A percentile compares a stretch with the other conserved stretches of the same genome.
These are phyloP conservation scores for Hylia prasina DNA, from an alignment of 2,113 vertebrate species.

Conservation along the genomic window DNA sequence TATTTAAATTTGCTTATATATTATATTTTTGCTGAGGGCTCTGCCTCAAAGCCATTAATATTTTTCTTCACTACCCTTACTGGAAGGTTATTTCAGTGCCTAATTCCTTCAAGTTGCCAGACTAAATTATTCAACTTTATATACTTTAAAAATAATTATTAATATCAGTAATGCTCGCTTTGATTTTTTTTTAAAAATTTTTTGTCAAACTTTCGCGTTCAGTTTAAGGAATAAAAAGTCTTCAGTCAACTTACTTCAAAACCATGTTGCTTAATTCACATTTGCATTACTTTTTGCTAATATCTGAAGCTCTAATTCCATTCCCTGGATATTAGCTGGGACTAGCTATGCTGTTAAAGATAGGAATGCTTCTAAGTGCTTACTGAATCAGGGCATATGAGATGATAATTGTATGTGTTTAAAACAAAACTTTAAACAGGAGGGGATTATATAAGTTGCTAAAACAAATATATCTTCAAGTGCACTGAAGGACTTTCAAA, in stretches of 20 bases:
- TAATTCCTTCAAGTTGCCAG: background rate
- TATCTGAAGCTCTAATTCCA: slow-evolving; percentile 65
- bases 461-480: slow-evolving; percentile 62
- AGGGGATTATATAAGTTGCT: slow-evolving; percentile 55
- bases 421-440: slow-evolving; percentile 63
- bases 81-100: background rate
- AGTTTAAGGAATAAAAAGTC: slow-evolving; percentile 31
- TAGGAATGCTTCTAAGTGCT: slow-evolving; percentile 56
- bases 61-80: background rate
- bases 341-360: slow-evolving; percentile 61
- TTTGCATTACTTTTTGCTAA: slow-evolving; percentile 65
- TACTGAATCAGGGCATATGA: slow-evolving; percentile 48
- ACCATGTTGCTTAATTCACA: slow-evolving; percentile 55
- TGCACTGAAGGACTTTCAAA: slow-evolving; percentile 52
- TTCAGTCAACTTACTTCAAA: slow-evolving; percentile 62
- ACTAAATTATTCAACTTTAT: slow-evolving; percentile 21
- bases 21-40: background rate
- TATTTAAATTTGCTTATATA: background rate
- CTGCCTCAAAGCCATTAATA: background rate
- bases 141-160: slow-evolving; percentile 5
- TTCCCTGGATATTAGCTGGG: slow-evolving; percentile 48
- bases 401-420: slow-evolving; percentile 60
- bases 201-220: background rate
- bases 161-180: slow-evolving; percentile 34
- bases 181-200: background rate